Percentiles rank a stretch among this genome's conserved stretches.
phyloP scores from a whole-genome alignment of 2,113 vertebrate species.

The Ceuthmochares aereus region DNA sequence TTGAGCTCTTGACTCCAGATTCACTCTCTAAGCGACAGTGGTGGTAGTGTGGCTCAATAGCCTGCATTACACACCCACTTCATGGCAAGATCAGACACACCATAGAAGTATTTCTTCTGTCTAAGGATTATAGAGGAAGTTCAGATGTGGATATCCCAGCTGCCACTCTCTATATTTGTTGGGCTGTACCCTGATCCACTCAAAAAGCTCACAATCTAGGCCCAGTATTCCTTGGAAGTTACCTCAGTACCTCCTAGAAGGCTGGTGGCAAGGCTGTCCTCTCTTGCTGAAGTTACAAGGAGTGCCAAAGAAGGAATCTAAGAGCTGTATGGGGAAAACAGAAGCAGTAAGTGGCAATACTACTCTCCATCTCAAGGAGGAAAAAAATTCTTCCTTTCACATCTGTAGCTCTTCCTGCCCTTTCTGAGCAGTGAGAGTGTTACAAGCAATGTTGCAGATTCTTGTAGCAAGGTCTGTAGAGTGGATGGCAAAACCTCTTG shows the following conservation, averaged over 20 bases:
- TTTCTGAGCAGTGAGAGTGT: not conserved
- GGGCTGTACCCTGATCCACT: not conserved
- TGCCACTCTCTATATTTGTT: not conserved
- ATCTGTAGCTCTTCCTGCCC: accelerated
- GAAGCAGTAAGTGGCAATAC: not conserved
- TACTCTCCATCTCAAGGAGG: not conserved
- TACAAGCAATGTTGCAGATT: not conserved
- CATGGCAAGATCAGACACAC: not conserved
- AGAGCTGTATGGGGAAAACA: not conserved
- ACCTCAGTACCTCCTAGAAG: not conserved
- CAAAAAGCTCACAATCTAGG: not conserved
- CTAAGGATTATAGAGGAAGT: not conserved
- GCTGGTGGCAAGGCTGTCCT: not conserved
- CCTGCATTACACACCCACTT: accelerated
- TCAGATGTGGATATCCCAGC: not conserved
- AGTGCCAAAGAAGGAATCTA: not conserved
- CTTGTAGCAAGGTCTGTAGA: not conserved
- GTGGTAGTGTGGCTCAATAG: accelerated
- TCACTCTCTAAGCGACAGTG: not conserved
- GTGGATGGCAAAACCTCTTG: not conserved
- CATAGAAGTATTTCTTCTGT: not conserved
- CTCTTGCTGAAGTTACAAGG: not conserved
- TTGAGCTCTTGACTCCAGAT: accelerated
- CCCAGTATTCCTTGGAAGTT: not conserved
- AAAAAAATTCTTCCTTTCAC: not conserved